phyloP scores from a whole-genome alignment of 2,888 invertebrate genomes.

The Phalera bucephala region DNA sequence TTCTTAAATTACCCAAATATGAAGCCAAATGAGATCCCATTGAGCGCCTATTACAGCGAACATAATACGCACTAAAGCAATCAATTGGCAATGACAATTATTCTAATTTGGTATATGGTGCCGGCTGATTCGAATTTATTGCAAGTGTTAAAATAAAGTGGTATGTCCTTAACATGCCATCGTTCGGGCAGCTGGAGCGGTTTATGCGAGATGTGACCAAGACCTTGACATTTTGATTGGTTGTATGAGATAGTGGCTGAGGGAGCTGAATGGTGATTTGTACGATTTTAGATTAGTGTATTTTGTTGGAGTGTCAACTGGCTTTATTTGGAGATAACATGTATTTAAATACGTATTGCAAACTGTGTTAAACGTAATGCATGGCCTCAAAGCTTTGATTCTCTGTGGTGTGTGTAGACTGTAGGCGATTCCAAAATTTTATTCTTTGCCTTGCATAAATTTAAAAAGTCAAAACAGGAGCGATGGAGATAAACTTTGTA shows the following conservation, averaged over 20 bases:
- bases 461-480: no score
- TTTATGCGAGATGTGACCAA: constrained; percentile 5
- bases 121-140: constrained; percentile 51
- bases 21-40: constrained; percentile 15
- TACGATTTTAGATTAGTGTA: neutral
- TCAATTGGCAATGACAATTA: constrained; percentile 20
- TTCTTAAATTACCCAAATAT: constrained; percentile 12
- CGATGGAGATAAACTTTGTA: no score
- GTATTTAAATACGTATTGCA: no score
- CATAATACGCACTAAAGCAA: constrained; percentile 24
- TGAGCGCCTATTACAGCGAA: constrained; percentile 15
- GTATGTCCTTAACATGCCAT: constrained; percentile 41
- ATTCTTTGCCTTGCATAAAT: no score
- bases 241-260: neutral
- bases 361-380: no score
- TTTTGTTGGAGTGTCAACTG: no score
- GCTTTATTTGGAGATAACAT: no score
- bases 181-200: neutral
- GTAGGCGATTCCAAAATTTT: no score
- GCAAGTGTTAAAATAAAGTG: constrained; percentile 38
- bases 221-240: constrained; percentile 4
- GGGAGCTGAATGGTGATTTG: neutral
- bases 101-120: constrained; percentile 21
- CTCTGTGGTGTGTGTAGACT: no score
- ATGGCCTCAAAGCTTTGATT: no score